Conservation (phyloP, 1,140 invertebrate species). For the Sminthurinus signatus region DNA sequence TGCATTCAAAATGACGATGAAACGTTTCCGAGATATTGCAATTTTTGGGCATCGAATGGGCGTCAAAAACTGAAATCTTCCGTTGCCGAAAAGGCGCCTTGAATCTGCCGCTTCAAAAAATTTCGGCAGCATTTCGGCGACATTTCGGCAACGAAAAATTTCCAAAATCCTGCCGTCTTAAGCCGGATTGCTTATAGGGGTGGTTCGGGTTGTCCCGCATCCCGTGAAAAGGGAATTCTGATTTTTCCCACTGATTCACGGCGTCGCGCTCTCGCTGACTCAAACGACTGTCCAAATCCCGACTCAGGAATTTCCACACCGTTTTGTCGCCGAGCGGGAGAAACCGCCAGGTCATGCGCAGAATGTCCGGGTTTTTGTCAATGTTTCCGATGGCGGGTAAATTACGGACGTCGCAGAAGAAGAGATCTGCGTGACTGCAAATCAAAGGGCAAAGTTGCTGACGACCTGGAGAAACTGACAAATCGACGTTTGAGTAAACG, state of each 20-base stretch:
- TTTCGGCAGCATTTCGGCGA: neutral
- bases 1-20: no score
- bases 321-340: slow-evolving; percentile 31
- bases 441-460: neutral
- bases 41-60: no score
- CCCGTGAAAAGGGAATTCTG: slow-evolving; percentile 38
- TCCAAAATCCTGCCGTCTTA: neutral
- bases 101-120: neutral
- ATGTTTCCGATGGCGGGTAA: neutral
- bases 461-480: neutral
- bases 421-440: neutral
- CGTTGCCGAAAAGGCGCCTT: no score
- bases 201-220: slow-evolving; percentile 43
- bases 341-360: slow-evolving; percentile 32
- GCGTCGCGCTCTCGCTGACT: slow-evolving; percentile 37
- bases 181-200: neutral
- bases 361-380: slow-evolving; percentile 3
- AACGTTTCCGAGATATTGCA: no score
- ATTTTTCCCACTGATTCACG: slow-evolving; percentile 41
- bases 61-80: no score
- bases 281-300: slow-evolving; percentile 38
- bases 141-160: neutral
- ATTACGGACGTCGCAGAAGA: neutral
- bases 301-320: slow-evolving; percentile 26
- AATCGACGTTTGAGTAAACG: slow-evolving; percentile 26